A percentile compares a stretch with the other conserved stretches of the same genome.
Conservation (phyloP, 2,888 invertebrate genomes). For the Subacronicta megacephala region DNA sequence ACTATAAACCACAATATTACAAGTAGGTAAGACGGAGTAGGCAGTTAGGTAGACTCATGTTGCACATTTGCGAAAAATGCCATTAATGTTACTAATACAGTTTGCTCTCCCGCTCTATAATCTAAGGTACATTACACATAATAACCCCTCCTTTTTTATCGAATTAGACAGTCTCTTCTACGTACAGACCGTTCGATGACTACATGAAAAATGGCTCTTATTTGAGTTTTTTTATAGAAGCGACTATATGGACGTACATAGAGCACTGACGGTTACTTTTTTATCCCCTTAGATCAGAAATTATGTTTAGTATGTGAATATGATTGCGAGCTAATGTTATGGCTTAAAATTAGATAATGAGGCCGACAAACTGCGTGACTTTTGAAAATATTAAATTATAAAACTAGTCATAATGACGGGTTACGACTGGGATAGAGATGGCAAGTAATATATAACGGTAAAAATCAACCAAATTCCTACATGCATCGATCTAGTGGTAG, state of each 20-base stretch:
- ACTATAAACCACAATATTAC: constrained; percentile 27
- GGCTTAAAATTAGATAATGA: constrained; percentile 60
- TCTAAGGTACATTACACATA: constrained; percentile 79
- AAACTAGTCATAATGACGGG: constrained; percentile 71
- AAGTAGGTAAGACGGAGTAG: constrained; percentile 27
- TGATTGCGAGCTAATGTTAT: constrained; percentile 59
- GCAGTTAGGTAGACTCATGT: constrained; percentile 51
- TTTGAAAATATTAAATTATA: constrained; percentile 66
- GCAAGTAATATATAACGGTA: constrained; percentile 77
- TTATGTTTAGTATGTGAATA: constrained; percentile 60
- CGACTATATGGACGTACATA: constrained; percentile 56
- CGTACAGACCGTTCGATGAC: constrained; percentile 63
- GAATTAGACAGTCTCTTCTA: constrained; percentile 68
- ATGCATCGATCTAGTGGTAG: constrained; percentile 80
- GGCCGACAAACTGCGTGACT: constrained; percentile 65
- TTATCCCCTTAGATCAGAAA: constrained; percentile 52
- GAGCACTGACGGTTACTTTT: constrained; percentile 54
- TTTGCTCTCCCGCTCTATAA: constrained; percentile 78
- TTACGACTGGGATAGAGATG: constrained; percentile 66
- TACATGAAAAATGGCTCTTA: constrained; percentile 61
- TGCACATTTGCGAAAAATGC: constrained; percentile 74
- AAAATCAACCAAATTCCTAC: constrained; percentile 77
- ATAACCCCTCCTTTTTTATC: constrained; percentile 71
- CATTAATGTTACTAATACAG: constrained; percentile 78
- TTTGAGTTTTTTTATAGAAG: constrained; percentile 59